Base-by-base conservation (phyloP, 2,888 invertebrate genomes). In the Ennomos quercinarius region DNA sequence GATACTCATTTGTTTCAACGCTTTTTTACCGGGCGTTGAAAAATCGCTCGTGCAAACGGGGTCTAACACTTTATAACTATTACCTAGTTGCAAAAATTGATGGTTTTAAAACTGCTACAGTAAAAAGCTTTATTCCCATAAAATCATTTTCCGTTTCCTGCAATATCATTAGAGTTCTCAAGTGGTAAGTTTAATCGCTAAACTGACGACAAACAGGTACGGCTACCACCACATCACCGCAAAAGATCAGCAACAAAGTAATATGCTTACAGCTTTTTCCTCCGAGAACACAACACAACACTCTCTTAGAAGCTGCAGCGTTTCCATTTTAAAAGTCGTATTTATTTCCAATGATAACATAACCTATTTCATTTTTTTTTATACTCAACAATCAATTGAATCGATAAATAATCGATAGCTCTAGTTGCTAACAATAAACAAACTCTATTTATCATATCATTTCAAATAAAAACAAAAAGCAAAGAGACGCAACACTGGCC, bases 401-500 rank as follows among this genome's bases (percentile, higher is more conserved):
- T n/a, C n/a, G n/a, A n/a, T n/a, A n/a, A n/a, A n/a, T n/a, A n/a
- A n/a, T n/a, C n/a, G n/a, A n/a, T n/a, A n/a, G n/a, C n/a, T n/a
- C n/a, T n/a, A n/a, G n/a, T n/a, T n/a, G n/a, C n/a, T n/a, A n/a
- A n/a, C n/a, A n/a, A n/a, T n/a, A n/a, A n/a, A n/a, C n/a, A n/a
- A n/a, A n/a, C n/a, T n/a, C n/a, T n/a, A n/a, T n/a, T n/a, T n/a
- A n/a, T n/a, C n/a, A n/a, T n/a, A n/a, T n/a, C n/a, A n/a, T n/a
- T n/a, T n/a, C n/a, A n/a, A n/a, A n/a, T n/a, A 66, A 49, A 64
- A 61, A 63, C 48, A 53, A 42, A 68, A 70, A 66, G 74, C 72
- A 77, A 74, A 84, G 83, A 82, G 73, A 74, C 78, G 27, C 77
- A 87, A 81, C 87, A 85, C 75, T 77, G 74, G 72, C 78, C 87